Evolutionary conservation across 2,888 invertebrate genomes (phyloP).

Genomic region (Suillia variegata): DNA sequence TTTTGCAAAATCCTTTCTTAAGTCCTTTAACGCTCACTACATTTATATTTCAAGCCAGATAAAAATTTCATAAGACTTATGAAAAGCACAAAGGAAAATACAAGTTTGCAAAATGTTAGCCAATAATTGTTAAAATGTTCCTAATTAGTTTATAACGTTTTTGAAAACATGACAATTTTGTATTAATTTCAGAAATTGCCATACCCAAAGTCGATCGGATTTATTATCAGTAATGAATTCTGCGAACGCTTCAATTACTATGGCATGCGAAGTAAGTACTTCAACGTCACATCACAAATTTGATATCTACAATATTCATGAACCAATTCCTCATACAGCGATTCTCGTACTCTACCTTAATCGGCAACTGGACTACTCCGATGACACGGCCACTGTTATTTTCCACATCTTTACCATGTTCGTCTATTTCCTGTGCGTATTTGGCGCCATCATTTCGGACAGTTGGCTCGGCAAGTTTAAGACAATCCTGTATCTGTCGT

Average conservation of each 20-base stretch:
- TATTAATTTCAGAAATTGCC: slow-evolving; percentile 51
- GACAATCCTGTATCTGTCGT: slow-evolving; percentile 74
- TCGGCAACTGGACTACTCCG: slow-evolving; percentile 67
- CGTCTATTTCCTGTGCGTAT: slow-evolving; percentile 76
- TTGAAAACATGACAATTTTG: too few species aligned
- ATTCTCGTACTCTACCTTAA: slow-evolving; percentile 77
- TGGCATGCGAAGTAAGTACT: slow-evolving; percentile 85
- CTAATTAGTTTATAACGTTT: too few species aligned
- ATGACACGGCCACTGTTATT: slow-evolving; percentile 72
- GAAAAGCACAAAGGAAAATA: too few species aligned
- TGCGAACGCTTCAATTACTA: slow-evolving; percentile 95
- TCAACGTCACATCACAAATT: too few species aligned
- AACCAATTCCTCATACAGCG: slow-evolving; percentile 62
- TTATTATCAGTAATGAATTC: slow-evolving; percentile 92
- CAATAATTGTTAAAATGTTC: too few species aligned
- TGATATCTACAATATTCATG: too few species aligned
- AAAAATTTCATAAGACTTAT: too few species aligned
- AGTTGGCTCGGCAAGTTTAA: slow-evolving; percentile 80
- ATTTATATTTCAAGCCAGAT: too few species aligned
- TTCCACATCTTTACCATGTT: slow-evolving; percentile 77
- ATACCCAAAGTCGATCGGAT: slow-evolving; percentile 79
- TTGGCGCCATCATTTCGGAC: slow-evolving; percentile 82
- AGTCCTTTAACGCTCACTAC: too few species aligned
- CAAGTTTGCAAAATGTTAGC: too few species aligned
- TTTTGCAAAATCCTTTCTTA: too few species aligned